These are phyloP conservation scores for Numenius arquata DNA, from an alignment of 2,113 vertebrate species.

Conservation along the genomic window DNA sequence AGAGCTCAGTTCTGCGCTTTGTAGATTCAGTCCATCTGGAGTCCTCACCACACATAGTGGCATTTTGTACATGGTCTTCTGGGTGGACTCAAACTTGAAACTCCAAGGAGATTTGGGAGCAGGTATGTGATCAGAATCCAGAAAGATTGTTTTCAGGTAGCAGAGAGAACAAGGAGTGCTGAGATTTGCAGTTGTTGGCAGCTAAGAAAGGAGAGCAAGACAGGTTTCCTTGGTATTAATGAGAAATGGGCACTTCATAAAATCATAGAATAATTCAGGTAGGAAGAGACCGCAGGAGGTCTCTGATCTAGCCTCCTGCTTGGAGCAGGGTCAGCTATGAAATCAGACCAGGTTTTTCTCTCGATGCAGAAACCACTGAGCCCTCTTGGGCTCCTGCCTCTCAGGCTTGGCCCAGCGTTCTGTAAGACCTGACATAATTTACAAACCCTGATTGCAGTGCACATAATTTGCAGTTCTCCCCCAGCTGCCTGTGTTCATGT, in stretches of 20 bases:
- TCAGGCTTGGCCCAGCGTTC: neutral
- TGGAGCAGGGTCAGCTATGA: neutral
- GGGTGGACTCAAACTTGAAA: neutral
- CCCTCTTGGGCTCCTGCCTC: neutral
- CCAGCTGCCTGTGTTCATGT: neutral
- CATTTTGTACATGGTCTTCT: neutral
- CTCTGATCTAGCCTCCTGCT: neutral
- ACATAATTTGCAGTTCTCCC: neutral
- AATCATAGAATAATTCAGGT: neutral
- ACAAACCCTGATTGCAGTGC: neutral
- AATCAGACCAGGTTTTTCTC: neutral
- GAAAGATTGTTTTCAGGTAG: neutral
- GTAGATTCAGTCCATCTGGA: neutral
- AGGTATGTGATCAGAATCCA: neutral
- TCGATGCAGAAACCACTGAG: neutral
- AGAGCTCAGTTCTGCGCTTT: neutral
- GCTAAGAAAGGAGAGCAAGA: neutral
- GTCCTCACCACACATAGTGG: neutral
- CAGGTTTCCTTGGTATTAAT: neutral
- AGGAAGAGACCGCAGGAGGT: neutral
- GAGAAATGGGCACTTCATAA: neutral
- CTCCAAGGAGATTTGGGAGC: neutral
- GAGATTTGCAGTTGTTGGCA: neutral
- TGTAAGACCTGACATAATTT: neutral
- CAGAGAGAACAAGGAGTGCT: neutral